These are phyloP conservation scores for Amblyraja radiata DNA, from an alignment of 2,797 vertebrate genomes.

Conservation along the genomic window DNA sequence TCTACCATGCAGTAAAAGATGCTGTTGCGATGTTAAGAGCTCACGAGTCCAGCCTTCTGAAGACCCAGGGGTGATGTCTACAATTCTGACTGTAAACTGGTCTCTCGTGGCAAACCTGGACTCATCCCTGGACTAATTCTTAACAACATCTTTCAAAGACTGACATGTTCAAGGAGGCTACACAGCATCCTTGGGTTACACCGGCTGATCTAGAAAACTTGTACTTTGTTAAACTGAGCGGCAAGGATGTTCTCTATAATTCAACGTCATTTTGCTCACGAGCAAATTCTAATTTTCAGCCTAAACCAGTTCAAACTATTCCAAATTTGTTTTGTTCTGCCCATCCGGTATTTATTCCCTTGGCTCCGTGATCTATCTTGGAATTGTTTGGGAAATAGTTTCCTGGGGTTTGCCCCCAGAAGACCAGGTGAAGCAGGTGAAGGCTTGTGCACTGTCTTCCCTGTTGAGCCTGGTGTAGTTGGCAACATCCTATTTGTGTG, in stretches of 20 bases:
- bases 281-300: neutral
- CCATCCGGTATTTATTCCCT: neutral
- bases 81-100: conserved; percentile 52
- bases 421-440: neutral
- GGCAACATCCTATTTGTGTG: neutral
- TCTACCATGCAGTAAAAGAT: conserved; percentile 69
- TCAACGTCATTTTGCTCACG: neutral
- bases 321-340: neutral
- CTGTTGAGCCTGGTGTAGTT: neutral
- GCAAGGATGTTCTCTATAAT: neutral
- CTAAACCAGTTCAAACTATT: neutral
- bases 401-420: neutral
- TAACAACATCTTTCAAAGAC: neutral
- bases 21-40: conserved; percentile 64
- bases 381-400: neutral
- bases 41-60: conserved; percentile 56
- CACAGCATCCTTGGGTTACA: neutral
- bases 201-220: neutral
- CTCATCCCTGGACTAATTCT: conserved; percentile 41
- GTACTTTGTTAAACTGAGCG: neutral
- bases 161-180: neutral
- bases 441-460: neutral
- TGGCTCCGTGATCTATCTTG: neutral
- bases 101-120: conserved; percentile 55
- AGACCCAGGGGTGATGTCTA: conserved; percentile 45